These are phyloP conservation scores for Calosoma granatense DNA, from an alignment of 1,140 invertebrate species.

Conservation along the genomic window DNA sequence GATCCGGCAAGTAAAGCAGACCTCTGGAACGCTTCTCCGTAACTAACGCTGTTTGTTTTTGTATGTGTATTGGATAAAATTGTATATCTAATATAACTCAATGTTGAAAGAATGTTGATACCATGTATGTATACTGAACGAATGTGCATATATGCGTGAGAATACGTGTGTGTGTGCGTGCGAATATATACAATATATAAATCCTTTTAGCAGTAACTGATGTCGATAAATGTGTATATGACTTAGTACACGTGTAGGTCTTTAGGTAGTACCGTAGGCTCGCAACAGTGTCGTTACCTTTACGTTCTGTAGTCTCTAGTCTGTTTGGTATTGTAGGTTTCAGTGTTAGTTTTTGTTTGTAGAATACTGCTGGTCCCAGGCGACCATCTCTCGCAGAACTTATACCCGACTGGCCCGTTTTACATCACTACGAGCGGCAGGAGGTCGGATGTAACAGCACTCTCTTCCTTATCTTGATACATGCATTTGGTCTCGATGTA, in stretches of 20 bases:
- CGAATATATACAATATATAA: neutral
- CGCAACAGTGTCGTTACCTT: no score
- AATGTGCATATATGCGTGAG: neutral
- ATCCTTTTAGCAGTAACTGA: neutral
- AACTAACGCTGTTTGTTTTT: neutral
- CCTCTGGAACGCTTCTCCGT: neutral
- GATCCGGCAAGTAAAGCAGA: no score
- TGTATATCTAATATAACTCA: no score
- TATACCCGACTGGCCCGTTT: conserved; percentile 88
- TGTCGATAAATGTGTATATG: neutral
- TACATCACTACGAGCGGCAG: conserved; percentile 73
- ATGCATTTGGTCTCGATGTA: conserved; percentile 7
- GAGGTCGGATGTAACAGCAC: conserved; percentile 52
- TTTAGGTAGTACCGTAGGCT: neutral
- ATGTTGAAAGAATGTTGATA: no score
- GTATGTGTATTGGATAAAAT: no score
- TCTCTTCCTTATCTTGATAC: conserved; percentile 12
- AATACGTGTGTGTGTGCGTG: no score
- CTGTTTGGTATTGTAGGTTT: conserved; percentile 1
- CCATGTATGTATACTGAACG: neutral
- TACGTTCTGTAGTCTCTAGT: no score
- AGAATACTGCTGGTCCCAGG: conserved; percentile 22
- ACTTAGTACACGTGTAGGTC: neutral
- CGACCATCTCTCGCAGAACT: conserved; percentile 40
- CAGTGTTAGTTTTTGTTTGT: conserved; percentile 8